Conservation (phyloP, 2,797 vertebrate species). For the Diplodus sargus region DNA sequence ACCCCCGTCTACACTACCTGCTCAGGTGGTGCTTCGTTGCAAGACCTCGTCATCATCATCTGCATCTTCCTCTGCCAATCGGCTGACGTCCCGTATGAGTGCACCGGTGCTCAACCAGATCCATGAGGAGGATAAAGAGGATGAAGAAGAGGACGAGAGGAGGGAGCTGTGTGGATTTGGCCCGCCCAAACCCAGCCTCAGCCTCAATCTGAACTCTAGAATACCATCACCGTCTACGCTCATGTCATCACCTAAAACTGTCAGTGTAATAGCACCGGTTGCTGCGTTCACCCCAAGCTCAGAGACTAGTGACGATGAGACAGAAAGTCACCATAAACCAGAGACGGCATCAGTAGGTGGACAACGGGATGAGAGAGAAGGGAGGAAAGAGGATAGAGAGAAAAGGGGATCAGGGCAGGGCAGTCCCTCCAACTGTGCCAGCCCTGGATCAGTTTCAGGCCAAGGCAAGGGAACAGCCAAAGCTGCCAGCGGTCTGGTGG, state of each 20-base stretch:
- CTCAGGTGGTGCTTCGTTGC: slow-evolving; percentile 92
- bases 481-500: slow-evolving; percentile 91
- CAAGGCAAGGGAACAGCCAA: slow-evolving; percentile 83
- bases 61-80: slow-evolving; percentile 86
- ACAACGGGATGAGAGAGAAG: slow-evolving; percentile 79
- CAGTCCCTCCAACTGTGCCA: slow-evolving; percentile 80
- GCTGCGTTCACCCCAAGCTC: slow-evolving; percentile 92
- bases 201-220: slow-evolving; percentile 91
- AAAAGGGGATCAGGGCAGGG: slow-evolving; percentile 71
- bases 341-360: slow-evolving; percentile 79
- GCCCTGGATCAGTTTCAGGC: slow-evolving; percentile 75
- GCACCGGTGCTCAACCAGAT: slow-evolving; percentile 98
- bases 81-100: slow-evolving; percentile 94
- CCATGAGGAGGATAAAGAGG: slow-evolving; percentile 96
- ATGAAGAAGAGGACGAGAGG: slow-evolving; percentile 78
- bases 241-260: slow-evolving; percentile 80
- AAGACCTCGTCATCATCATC: slow-evolving; percentile 85
- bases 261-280: slow-evolving; percentile 86
- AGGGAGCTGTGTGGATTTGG: slow-evolving; percentile 67
- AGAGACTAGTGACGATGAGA: slow-evolving; percentile 92
- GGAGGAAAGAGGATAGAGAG: slow-evolving; percentile 67
- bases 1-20: slow-evolving; percentile 84
- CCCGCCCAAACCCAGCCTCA: slow-evolving; percentile 90
- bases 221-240: slow-evolving; percentile 58
- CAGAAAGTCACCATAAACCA: slow-evolving; percentile 84